Base-by-base conservation (phyloP, 2,888 invertebrate species). In the Ecliptopera silaceata region DNA sequence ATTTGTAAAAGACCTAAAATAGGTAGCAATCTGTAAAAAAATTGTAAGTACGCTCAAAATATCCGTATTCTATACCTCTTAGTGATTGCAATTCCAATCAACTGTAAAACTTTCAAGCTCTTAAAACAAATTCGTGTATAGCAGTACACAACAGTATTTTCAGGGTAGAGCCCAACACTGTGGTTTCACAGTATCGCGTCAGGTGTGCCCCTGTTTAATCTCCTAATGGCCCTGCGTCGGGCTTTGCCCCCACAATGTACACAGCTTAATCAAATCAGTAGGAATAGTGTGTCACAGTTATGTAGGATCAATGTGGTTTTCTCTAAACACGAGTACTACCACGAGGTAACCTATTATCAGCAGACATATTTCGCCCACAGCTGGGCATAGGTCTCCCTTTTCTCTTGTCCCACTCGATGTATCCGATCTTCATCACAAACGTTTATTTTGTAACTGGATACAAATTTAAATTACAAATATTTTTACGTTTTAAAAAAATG, bases 151-250 rank as follows among this genome's bases (percentile, higher is more conserved):
- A 50, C 34, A 6, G 34, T 43, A 26, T 42, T 47, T 64, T 64
- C 49, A 55, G 60, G 43, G 59, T 63, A 57, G 60, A 48, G 15
- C 62, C 38, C 38, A 41, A 47, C 55, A 62, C 64, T 74, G 77
- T 61, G 81, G 79, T 80, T 73, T 69, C 68, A 60, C 62, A 67
- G 73, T 75, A 73, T 65, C 69, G 69, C 75, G 76, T 76, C 82
- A 83, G 85, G 84, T 84, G 82, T 80, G 79, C 75, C 77, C 70
- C 71, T 69, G 74, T 81, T 86, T 87, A 86, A 87, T 86, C 85
- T 86, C 71, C 80, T 86, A 87, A 87, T 86, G 84, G 85, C 68
- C 70, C 65, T 64, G 68, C 67, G 61, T 67, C 66, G 65, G 68
- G 69, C 66, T 74, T 69, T 70, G 68, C 67, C 69, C 67, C 61